phyloP scores from a whole-genome alignment of 23 tunicate genomes.

The Oikopleura vanhoeffeni region DNA sequence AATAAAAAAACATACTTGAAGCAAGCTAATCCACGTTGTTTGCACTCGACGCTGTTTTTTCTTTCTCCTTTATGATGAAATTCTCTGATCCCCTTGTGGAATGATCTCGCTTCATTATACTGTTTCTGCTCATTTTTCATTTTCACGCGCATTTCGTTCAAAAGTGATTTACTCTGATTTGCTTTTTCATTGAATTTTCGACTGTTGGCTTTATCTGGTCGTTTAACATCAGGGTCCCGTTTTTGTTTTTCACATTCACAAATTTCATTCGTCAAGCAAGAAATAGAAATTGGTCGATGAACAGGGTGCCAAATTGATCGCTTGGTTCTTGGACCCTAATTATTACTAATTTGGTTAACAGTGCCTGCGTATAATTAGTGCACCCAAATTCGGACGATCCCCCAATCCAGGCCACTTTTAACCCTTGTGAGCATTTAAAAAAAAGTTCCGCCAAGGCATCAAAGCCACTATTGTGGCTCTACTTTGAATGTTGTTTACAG shows the following conservation, averaged over 20 bases:
- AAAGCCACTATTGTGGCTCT: no score
- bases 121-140: neutral
- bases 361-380: no score
- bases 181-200: neutral
- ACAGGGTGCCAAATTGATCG: neutral
- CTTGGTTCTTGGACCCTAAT: no score
- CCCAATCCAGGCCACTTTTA: no score
- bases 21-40: constrained; percentile 6
- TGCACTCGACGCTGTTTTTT: neutral
- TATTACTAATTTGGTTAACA: no score
- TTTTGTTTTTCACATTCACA: neutral
- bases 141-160: neutral
- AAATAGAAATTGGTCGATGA: neutral
- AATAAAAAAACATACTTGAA: neutral
- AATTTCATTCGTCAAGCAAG: neutral
- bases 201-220: neutral
- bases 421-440: no score
- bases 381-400: no score
- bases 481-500: no score
- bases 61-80: neutral
- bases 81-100: neutral
- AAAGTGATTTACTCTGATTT: neutral
- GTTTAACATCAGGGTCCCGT: no score
- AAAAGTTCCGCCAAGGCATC: no score
- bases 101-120: neutral